These are phyloP conservation scores for Pandemis heparana DNA, from an alignment of 2,888 invertebrate species.

Conservation along the genomic window DNA sequence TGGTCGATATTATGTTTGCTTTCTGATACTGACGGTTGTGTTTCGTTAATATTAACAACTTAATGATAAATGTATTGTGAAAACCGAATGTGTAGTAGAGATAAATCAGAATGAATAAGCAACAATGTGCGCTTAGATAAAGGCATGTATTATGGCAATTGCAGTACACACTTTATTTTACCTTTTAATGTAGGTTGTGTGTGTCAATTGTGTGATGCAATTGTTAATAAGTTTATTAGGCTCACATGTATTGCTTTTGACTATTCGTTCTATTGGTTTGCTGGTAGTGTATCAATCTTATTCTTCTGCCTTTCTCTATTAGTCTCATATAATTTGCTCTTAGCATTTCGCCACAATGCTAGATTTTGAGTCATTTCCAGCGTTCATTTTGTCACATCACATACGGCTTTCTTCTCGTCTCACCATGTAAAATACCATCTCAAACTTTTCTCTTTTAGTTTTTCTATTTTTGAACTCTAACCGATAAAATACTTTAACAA, in stretches of 20 bases:
- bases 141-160: background rate
- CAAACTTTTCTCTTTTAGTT: too few relatives aligned
- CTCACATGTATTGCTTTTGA: background rate
- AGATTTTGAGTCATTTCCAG: too few relatives aligned
- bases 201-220: background rate
- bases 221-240: background rate
- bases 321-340: too few relatives aligned
- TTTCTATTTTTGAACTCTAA: too few relatives aligned
- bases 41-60: conserved; percentile 69
- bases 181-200: background rate
- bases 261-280: background rate
- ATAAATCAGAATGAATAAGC: conserved; percentile 1
- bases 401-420: too few relatives aligned
- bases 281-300: too few relatives aligned
- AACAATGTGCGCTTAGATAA: background rate
- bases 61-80: conserved; percentile 56
- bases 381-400: too few relatives aligned
- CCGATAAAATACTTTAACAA: too few relatives aligned
- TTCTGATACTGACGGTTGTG: conserved; percentile 80
- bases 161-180: background rate
- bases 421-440: too few relatives aligned
- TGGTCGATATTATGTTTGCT: conserved; percentile 83
- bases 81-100: conserved; percentile 46
- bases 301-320: too few relatives aligned
- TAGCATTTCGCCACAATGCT: too few relatives aligned